Base-by-base conservation (phyloP, 1,140 invertebrate genomes). In the Octopus bimaculoides region DNA sequence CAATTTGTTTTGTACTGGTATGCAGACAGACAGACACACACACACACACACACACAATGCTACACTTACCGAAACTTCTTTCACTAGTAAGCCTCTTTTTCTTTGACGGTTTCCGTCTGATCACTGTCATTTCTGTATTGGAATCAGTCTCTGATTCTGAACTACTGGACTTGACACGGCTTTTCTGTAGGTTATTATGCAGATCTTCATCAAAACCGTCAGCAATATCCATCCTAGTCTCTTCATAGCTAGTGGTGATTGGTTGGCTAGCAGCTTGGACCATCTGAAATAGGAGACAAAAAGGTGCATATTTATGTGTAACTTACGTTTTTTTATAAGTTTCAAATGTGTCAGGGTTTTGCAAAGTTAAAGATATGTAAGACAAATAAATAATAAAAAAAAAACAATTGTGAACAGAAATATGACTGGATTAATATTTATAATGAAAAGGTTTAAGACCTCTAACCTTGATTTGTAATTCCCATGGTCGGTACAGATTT, bases 401-500 rank as follows among this genome's bases (percentile, higher is more conserved):
- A 41, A 41, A 41, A 41, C 26, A 41, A 41, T 41, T 41, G 26
- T 41, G 3, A 41, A 41, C 26, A 41, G 26, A 41, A 41, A 41
- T 41, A 41, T 41, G 26, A 41, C 26, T 41, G 26, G 26, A 41
- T 41, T 41, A 41, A 41, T 41, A 41, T 41, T 41, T 41, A 41
- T 41, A 41, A 41, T 41, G 26, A 41, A 41, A 41, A 2, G 26
- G 26, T 41, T 41, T 41, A 41, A 41, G 26, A 41, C 26, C 26
- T 71, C 77, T 77, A 86, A 95, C 91, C 88, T 93, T 94, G 75
- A 95, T 90, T n/a, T 92, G 88, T 9, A 95, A 88, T 87, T 95
- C 94, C 93, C 94, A 95, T 0, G 94, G 93, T 84, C 92, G 91
- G 84, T 94, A 94, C 5, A 92, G 88, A 80, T 93, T 93, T 85